A percentile compares a stretch with the other conserved stretches of the same genome.
Evolutionary conservation across 1,140 invertebrate species (phyloP).

Genomic region (Drosophila elegans): DNA sequence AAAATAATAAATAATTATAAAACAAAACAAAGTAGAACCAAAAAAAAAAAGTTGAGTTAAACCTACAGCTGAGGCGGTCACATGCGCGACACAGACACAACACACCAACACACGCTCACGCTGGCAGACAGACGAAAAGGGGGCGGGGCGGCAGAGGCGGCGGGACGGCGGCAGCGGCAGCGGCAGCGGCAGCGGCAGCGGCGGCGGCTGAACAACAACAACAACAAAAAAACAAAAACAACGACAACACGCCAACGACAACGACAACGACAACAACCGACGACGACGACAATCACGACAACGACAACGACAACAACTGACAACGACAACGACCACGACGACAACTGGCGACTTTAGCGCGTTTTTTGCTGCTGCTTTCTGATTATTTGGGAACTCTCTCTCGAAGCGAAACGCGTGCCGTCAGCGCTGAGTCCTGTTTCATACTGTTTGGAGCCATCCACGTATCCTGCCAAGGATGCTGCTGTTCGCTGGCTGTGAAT

Average conservation of each 20-base stretch:
- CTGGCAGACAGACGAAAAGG: slow-evolving; percentile 17
- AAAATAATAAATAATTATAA: slow-evolving; percentile 11
- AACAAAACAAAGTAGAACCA: slow-evolving; percentile 17
- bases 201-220: slow-evolving; percentile 30
- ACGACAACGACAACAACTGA: slow-evolving; percentile 11
- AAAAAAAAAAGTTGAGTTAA: slow-evolving; percentile 26
- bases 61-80: slow-evolving; percentile 59
- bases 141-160: slow-evolving; percentile 20
- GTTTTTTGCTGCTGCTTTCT: slow-evolving; percentile 49
- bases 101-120: slow-evolving; percentile 38
- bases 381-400: slow-evolving; percentile 46
- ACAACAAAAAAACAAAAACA: slow-evolving; percentile 33
- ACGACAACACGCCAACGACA: slow-evolving; percentile 9
- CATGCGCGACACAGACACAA: slow-evolving; percentile 51
- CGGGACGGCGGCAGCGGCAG: slow-evolving; percentile 17
- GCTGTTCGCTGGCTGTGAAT: slow-evolving; percentile 16
- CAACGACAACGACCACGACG: slow-evolving; percentile 25
- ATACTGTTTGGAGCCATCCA: slow-evolving; percentile 51
- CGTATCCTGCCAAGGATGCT: slow-evolving; percentile 37
- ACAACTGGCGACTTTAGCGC: slow-evolving; percentile 39
- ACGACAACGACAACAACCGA: slow-evolving; percentile 12
- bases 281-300: background rate
- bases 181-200: slow-evolving; percentile 28
- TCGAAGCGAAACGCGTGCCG: slow-evolving; percentile 74
- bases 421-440: slow-evolving; percentile 81